Percentiles rank a stretch among this genome's conserved stretches.
phyloP scores from a whole-genome alignment of 2,888 invertebrate genomes.

The Oasisia sp. region DNA sequence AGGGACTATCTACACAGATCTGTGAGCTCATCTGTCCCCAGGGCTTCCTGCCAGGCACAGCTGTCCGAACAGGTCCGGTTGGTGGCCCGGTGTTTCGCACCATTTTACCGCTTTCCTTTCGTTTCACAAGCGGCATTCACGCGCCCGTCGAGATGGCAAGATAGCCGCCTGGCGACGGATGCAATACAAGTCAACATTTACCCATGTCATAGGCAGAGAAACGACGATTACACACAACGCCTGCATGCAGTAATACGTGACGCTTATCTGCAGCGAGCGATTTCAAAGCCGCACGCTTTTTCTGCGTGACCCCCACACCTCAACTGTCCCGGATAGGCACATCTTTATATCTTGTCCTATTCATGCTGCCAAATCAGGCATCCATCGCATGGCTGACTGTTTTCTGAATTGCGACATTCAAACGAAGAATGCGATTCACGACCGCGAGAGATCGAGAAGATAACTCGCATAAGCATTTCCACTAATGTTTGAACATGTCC shows the following conservation, averaged over 20 bases:
- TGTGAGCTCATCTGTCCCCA: too few species aligned
- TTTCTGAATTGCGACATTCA: slow-evolving; percentile 7
- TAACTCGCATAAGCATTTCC: slow-evolving; percentile 13
- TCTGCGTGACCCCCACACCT: not conserved
- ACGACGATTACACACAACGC: not conserved
- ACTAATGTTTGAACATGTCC: not conserved
- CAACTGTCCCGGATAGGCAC: not conserved
- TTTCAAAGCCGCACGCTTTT: not conserved
- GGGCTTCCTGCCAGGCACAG: not conserved
- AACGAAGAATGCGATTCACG: not conserved
- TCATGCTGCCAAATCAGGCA: not conserved
- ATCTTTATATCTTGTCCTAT: slow-evolving; percentile 17
- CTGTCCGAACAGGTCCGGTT: not conserved
- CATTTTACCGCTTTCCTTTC: too few species aligned
- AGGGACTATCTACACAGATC: too few species aligned
- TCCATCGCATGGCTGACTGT: slow-evolving; percentile 8
- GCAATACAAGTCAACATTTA: not conserved
- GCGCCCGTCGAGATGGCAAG: not conserved
- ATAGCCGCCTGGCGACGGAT: not conserved
- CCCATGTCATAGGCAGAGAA: not conserved
- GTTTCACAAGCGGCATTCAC: not conserved
- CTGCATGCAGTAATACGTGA: not conserved
- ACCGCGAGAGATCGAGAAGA: not conserved
- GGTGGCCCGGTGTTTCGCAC: not conserved
- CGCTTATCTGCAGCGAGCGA: not conserved